A percentile compares a stretch with the other conserved stretches of the same genome.
These are phyloP conservation scores for Lepidurus arcticus DNA, from an alignment of 1,140 invertebrate genomes.

Conservation along the genomic window DNA sequence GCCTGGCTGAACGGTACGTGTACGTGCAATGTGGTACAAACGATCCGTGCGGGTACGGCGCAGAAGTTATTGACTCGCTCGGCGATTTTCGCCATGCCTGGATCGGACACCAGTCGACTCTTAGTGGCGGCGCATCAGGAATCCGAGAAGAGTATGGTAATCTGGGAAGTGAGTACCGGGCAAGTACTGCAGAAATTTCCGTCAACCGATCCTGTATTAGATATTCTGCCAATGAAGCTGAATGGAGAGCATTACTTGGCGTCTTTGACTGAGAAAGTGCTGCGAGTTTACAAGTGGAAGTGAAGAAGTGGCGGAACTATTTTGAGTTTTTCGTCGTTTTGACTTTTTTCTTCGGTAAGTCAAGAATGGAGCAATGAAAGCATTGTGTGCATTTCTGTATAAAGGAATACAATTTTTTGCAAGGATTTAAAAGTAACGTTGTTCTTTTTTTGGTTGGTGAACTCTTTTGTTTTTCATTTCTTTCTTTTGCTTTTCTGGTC, in stretches of 20 bases:
- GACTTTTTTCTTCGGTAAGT: not conserved
- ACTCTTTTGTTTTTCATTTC: not conserved
- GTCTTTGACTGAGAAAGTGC: conserved; percentile 57
- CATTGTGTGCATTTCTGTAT: conserved; percentile 28
- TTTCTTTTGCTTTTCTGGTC: not conserved
- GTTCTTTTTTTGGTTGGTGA: not conserved
- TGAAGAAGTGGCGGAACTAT: not conserved
- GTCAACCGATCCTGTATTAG: conserved; percentile 56
- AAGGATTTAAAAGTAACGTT: not conserved
- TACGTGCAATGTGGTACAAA: conserved; percentile 53
- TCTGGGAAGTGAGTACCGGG: conserved; percentile 61
- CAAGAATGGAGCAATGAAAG: not conserved
- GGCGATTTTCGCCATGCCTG: conserved; percentile 50
- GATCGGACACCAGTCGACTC: conserved; percentile 44
- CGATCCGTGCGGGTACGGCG: conserved; percentile 55
- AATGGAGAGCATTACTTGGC: conserved; percentile 53
- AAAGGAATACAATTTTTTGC: conserved; percentile 20
- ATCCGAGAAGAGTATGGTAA: conserved; percentile 52
- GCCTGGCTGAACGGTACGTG: conserved; percentile 46
- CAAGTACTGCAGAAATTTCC: conserved; percentile 53
- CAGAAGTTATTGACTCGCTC: conserved; percentile 59
- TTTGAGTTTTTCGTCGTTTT: conserved; percentile 7
- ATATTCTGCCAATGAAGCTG: conserved; percentile 54
- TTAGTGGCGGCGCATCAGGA: conserved; percentile 63
- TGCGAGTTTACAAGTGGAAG: conserved; percentile 54